Evolutionary conservation across 2,888 invertebrate species (phyloP).

Genomic region (Platycheirus albimanus): DNA sequence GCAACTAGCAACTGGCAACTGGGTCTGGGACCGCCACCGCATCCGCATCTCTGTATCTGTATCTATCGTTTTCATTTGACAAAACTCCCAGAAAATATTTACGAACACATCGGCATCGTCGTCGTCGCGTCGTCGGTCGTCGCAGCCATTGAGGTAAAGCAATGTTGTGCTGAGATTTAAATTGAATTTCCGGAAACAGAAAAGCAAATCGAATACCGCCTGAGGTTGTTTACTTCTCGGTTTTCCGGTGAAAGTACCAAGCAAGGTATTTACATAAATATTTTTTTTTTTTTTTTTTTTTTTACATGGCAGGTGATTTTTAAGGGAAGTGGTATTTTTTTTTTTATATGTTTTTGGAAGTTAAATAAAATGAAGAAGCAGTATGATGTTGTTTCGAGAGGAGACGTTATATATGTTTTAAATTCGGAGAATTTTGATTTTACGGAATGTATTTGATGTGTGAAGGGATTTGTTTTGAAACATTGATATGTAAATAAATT

Average conservation of each 20-base stretch:
- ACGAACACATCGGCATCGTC: neutral
- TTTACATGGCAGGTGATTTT: neutral
- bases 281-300: neutral
- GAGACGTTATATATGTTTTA: neutral
- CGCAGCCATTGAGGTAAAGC: constrained; percentile 4
- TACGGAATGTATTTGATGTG: constrained; percentile 1
- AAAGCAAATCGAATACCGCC: constrained; percentile 54
- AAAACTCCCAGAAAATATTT: constrained; percentile 45
- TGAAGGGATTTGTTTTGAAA: constrained; percentile 25
- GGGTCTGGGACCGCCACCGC: too few species aligned
- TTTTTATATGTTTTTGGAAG: neutral
- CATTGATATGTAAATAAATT: constrained; percentile 7
- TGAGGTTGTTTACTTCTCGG: constrained; percentile 55
- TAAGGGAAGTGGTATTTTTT: too few species aligned
- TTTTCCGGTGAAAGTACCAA: constrained; percentile 7
- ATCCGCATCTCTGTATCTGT: too few species aligned
- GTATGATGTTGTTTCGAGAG: neutral
- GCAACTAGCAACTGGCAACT: too few species aligned
- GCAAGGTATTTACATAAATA: constrained; percentile 9
- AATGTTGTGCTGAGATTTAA: constrained; percentile 57
- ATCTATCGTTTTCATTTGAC: constrained; percentile 41
- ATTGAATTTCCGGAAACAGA: constrained; percentile 73
- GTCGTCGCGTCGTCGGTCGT: neutral
- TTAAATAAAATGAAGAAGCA: neutral
- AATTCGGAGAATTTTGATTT: constrained; percentile 1